Evolutionary conservation across 2,888 invertebrate species (phyloP).

Genomic region (Galerucella calmariensis): DNA sequence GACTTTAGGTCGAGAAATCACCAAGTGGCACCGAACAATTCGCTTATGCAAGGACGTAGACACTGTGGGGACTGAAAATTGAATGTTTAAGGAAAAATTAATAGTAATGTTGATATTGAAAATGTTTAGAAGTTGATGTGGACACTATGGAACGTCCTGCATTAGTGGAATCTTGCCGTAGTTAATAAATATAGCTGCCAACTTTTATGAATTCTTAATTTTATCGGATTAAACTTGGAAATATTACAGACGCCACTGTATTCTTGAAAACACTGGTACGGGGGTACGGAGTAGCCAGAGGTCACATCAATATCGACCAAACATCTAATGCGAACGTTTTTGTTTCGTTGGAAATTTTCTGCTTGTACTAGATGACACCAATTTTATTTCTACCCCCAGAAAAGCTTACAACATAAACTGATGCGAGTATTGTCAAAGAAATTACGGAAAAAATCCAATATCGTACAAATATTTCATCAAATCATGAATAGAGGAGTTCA

Average conservation of each 20-base stretch:
- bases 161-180: too few species aligned
- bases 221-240: background rate
- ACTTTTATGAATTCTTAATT: too few species aligned
- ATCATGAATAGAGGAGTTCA: too few species aligned
- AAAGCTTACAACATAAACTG: background rate
- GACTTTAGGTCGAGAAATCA: constrained; percentile 40
- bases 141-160: too few species aligned
- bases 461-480: too few species aligned
- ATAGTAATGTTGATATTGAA: background rate
- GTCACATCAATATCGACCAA: constrained; percentile 64
- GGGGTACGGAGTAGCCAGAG: constrained; percentile 65
- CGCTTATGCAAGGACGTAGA: background rate
- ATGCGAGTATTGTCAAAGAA: background rate
- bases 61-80: background rate
- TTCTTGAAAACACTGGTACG: constrained; percentile 57
- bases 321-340: constrained; percentile 43
- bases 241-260: background rate
- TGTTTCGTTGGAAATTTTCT: constrained; percentile 7
- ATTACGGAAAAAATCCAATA: background rate
- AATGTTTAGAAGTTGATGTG: too few species aligned
- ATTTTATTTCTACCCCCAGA: constrained; percentile 9
- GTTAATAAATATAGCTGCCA: too few species aligned
- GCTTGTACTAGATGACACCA: constrained; percentile 25
- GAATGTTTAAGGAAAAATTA: background rate
- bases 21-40: constrained; percentile 28